Percentiles rank a stretch among this genome's conserved stretches.
Evolutionary conservation across 1,140 invertebrate species (phyloP).

Genomic region (Zophobas morio): DNA sequence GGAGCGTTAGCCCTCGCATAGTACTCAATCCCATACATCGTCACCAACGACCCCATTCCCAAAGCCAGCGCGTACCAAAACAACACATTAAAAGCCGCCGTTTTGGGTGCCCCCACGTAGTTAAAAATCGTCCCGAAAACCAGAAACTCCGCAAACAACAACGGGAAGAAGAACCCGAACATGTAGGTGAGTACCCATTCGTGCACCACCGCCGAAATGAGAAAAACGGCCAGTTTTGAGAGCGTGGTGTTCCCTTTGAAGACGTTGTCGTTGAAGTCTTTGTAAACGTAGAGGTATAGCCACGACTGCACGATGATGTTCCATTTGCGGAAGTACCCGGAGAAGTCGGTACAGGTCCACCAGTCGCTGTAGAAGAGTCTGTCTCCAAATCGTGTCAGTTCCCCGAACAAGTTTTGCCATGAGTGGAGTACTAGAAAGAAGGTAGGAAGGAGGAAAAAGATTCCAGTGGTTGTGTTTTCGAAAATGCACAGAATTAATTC

Average conservation of each 20-base stretch:
- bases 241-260: conserved; percentile 69
- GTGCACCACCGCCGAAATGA: conserved; percentile 58
- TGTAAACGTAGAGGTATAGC: conserved; percentile 94
- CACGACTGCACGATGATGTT: conserved; percentile 95
- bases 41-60: conserved; percentile 1
- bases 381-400: conserved; percentile 88
- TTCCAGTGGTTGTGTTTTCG: conserved; percentile 81
- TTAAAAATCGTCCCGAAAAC: conserved; percentile 21
- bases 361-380: conserved; percentile 90
- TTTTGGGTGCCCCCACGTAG: conserved; percentile 6
- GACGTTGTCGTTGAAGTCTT: conserved; percentile 78
- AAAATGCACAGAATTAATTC: conserved; percentile 69
- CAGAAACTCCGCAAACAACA: conserved; percentile 28
- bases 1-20: conserved; percentile 12
- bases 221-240: conserved; percentile 73
- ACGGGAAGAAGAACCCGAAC: conserved; percentile 39
- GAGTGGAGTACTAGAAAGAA: conserved; percentile 90
- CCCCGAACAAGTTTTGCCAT: conserved; percentile 91
- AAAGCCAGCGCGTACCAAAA: conserved; percentile 17
- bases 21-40: conserved; percentile 30
- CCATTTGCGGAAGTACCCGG: conserved; percentile 90
- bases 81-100: conserved; percentile 6
- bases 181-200: conserved; percentile 71
- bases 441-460: conserved; percentile 79
- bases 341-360: conserved; percentile 91